Conservation (phyloP, 1,140 invertebrate species). For the Drosophila baimaii region DNA sequence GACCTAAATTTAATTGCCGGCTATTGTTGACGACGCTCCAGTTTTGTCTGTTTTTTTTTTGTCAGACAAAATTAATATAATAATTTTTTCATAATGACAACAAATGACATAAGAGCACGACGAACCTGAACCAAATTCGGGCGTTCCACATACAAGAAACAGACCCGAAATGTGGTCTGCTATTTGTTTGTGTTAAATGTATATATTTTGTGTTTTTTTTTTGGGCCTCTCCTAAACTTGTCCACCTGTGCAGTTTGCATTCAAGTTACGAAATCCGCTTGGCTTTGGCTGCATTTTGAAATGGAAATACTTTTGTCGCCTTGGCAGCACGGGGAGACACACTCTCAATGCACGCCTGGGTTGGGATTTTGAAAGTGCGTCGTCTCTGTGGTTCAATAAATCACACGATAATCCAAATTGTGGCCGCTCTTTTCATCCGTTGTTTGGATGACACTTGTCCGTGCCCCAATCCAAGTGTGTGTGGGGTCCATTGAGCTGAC, state of each 20-base stretch:
- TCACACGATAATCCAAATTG: conserved; percentile 72
- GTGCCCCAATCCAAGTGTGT: conserved; percentile 11
- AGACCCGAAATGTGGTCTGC: conserved; percentile 36
- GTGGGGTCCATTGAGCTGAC: conserved; percentile 47
- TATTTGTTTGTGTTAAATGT: conserved; percentile 26
- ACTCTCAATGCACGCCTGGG: conserved; percentile 23
- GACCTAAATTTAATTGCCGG: conserved; percentile 41
- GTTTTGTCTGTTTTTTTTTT: conserved; percentile 28
- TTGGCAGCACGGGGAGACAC: conserved; percentile 5
- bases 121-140: conserved; percentile 75
- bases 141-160: conserved; percentile 53
- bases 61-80: conserved; percentile 71
- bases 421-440: conserved; percentile 33
- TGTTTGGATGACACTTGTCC: conserved; percentile 67
- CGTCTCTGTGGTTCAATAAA: conserved; percentile 55
- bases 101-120: conserved; percentile 71
- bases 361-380: conserved; percentile 67
- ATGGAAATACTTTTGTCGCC: conserved; percentile 40
- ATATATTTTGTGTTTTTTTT: conserved; percentile 12
- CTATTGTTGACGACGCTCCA: conserved; percentile 57
- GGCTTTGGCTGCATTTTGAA: conserved; percentile 60
- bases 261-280: conserved; percentile 41
- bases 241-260: conserved; percentile 72
- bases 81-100: conserved; percentile 71
- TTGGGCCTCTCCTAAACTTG: conserved; percentile 67